Evolutionary conservation across 2,888 invertebrate species (phyloP).

Genomic region (Drosophila quinaria): DNA sequence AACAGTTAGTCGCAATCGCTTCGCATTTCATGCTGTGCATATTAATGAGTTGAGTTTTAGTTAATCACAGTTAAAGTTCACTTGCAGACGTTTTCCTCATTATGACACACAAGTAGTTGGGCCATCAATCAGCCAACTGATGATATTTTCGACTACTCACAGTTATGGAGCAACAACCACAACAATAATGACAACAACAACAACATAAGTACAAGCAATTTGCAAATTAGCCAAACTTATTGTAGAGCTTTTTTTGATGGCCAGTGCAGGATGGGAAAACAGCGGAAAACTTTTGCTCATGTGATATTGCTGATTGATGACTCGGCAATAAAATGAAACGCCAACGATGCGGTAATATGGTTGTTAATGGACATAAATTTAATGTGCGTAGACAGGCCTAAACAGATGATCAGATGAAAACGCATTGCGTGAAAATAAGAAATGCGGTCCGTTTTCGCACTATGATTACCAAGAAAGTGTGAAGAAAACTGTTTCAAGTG

Average conservation of each 20-base stretch:
- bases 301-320: conserved; percentile 66
- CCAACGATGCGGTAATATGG: conserved; percentile 72
- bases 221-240: conserved; percentile 64
- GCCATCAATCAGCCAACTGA: conserved; percentile 40
- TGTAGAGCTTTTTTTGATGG: conserved; percentile 38
- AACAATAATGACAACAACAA: conserved; percentile 1
- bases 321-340: conserved; percentile 63
- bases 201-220: conserved; percentile 24
- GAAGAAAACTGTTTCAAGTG: conserved; percentile 67
- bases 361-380: conserved; percentile 59
- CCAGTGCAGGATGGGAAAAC: conserved; percentile 25
- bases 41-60: conserved; percentile 25
- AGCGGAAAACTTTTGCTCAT: conserved; percentile 46
- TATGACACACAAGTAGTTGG: conserved; percentile 17
- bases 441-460: conserved; percentile 60
- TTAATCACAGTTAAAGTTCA: conserved; percentile 32
- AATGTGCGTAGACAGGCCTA: conserved; percentile 57
- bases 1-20: conserved; percentile 19
- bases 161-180: conserved; percentile 7
- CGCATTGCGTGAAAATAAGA: conserved; percentile 60
- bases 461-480: conserved; percentile 75
- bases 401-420: conserved; percentile 31
- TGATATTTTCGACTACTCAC: conserved; percentile 6
- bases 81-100: conserved; percentile 28
- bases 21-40: conserved; percentile 25